Base-by-base conservation (phyloP, 2,888 invertebrate genomes). In the Anorthoa munda region DNA sequence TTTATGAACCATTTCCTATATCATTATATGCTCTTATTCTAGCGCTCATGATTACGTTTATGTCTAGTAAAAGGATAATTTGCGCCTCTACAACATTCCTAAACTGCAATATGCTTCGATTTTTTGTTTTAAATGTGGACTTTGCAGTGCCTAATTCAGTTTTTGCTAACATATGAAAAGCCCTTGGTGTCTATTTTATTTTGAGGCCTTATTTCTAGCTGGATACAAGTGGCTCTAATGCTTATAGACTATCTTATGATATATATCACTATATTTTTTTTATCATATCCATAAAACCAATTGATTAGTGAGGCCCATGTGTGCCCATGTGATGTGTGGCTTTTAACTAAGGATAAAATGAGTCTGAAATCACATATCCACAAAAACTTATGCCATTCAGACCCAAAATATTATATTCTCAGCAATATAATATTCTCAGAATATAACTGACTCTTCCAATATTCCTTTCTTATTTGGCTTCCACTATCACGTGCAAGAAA, bases 1-100 rank as follows among this genome's bases (percentile, higher is more conserved):
- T 59, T 39, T n/a, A 17, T 58, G 1, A 66, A 66, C 59, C 3
- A 74, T 59, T 83, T 83, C 80, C 80, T 66, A 23, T 58, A 58
- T 63, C 0, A 63, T 82, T 65, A 51, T 23, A 7, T 51, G 46
- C 15, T 65, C 26, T 65, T 46, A 66, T 45, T 64, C 2, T 31
- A 39, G 23, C 39, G 26, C 12, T 78, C 12, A 23, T 56, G 31
- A 72, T 17, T 61, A 21, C n/a, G 21, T 17, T 46, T 21, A 56
- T 55, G 7, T 23, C 0, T 15, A 23, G 15, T 50, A 26, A 46
- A 50, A 18, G 13, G 3, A 31, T 26, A 11, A 26, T 46, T 45
- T 58, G 45, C 15, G 58, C 1, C 13, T n/a, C 58, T 3, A 45
- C n/a, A 66, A 50, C 9, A 55, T 70, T 46, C 5, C 21, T 48